Percentiles rank a stretch among this genome's conserved stretches.
Conservation (phyloP, 2,888 invertebrate species). For the Digitonthophagus gazella region DNA sequence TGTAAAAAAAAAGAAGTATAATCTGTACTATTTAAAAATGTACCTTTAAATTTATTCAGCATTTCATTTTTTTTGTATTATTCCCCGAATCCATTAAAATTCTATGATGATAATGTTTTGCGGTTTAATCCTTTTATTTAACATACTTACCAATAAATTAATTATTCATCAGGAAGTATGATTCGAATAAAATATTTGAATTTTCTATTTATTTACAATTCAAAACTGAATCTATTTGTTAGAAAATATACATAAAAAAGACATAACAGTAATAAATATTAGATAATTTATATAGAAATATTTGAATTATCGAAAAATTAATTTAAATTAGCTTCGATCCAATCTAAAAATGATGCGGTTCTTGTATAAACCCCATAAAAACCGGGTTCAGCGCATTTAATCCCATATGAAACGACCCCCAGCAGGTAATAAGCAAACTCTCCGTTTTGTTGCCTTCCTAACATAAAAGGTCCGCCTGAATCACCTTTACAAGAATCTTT, state of each 20-base stretch:
- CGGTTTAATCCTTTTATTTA: background rate
- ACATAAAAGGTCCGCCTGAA: slow-evolving; percentile 80
- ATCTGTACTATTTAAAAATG: slow-evolving; percentile 15
- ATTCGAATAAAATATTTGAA: background rate
- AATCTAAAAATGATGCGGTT: slow-evolving; percentile 60
- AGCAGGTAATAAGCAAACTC: slow-evolving; percentile 56
- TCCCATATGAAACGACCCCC: slow-evolving; percentile 68
- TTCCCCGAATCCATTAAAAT: background rate
- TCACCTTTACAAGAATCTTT: slow-evolving; percentile 79
- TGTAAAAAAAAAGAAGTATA: background rate
- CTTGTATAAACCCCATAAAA: slow-evolving; percentile 66
- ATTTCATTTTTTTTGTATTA: slow-evolving; percentile 6
- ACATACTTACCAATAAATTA: background rate
- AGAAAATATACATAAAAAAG: background rate
- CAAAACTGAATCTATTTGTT: background rate
- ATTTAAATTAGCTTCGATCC: slow-evolving; percentile 54
- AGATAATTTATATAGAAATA: too few relatives aligned
- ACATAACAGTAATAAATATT: background rate
- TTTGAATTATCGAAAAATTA: too few relatives aligned
- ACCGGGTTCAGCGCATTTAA: slow-evolving; percentile 61
- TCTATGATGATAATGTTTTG: background rate
- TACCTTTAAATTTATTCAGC: slow-evolving; percentile 14
- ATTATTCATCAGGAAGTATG: background rate
- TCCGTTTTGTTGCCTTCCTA: slow-evolving; percentile 11
- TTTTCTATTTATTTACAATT: background rate